Conservation (phyloP, 92 coral and sea anemone species). For the Meandrina meandrites region DNA sequence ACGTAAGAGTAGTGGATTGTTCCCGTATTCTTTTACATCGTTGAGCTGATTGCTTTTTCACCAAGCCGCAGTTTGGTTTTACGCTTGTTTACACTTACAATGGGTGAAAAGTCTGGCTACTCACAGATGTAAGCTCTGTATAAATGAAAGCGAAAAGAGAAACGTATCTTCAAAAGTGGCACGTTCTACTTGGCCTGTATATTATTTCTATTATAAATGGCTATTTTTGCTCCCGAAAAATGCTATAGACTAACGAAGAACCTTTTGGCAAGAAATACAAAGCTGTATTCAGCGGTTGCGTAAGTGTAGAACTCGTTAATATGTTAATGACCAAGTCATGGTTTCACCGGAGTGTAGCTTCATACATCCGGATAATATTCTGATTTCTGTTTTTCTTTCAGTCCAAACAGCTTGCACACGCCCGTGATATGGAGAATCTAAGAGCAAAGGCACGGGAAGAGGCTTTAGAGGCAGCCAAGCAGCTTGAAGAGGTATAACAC, state of each 20-base stretch:
- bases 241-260: too few species aligned
- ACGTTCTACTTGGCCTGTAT: not conserved
- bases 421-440: conserved; percentile 88
- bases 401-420: conserved; percentile 87
- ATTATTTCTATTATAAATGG: not conserved
- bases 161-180: not conserved
- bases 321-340: not conserved
- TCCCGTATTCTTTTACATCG: not conserved
- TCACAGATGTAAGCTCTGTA: too few species aligned
- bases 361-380: not conserved
- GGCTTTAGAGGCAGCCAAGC: conserved; percentile 90
- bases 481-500: conserved; percentile 84
- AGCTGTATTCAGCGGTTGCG: not conserved
- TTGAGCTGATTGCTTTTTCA: not conserved
- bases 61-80: too few species aligned
- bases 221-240: too few species aligned
- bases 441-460: conserved; percentile 89
- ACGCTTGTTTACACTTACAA: too few species aligned
- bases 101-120: too few species aligned
- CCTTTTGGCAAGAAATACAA: not conserved
- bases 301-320: too few species aligned
- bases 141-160: not conserved
- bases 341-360: not conserved
- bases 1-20: not conserved
- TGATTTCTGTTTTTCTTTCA: conserved; percentile 26